Evolutionary conservation across 2,797 vertebrate species (phyloP), one percentile per base, ranked within the genome.

Genomic region (Hemitrygon akajei): DNA sequence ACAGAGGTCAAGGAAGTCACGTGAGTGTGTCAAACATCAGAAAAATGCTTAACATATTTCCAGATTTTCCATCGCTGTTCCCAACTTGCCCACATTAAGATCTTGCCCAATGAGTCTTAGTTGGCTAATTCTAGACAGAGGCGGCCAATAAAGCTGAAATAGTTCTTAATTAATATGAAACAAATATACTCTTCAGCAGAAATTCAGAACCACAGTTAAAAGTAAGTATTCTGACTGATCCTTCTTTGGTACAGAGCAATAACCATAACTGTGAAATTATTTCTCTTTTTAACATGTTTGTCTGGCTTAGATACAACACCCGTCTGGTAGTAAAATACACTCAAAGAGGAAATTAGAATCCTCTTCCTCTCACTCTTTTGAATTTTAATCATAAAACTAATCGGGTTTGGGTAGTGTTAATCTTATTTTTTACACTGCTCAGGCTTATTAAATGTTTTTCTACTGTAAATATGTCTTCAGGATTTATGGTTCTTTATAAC

Each of bases 381-480:
- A 89, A 89, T 66, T 14, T 66, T 89, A 89, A 69, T 89, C 86
- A 89, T 16, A 20, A 20, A 37, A 89, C 34, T 34, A 89, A 37
- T 66, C 22, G 14, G 60, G 86, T 22, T 60, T 89, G 86, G 86
- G n/a, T 69, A 89, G 63, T 89, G 86, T 69, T 89, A 89, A 89
- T 89, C 14, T 60, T 7, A 37, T 34, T 69, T 89, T 89, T 69
- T 34, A 37, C 63, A 89, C 86, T 89, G 89, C 63, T 89, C 60
- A 89, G 22, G 14, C 86, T 89, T 60, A 89, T 89, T 89, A 89
- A 89, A 89, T 89, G 86, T 89, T 60, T 89, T 89, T 30, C 30
- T 89, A 89, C 63, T 69, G 60, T 66, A 89, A 89, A 89, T 89
- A 89, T 89, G 60, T 34, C 86, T 89, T 89, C 86, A 89, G 86